Evolutionary conservation across 2,888 invertebrate genomes (phyloP).

Genomic region (Campaea margaritaria): DNA sequence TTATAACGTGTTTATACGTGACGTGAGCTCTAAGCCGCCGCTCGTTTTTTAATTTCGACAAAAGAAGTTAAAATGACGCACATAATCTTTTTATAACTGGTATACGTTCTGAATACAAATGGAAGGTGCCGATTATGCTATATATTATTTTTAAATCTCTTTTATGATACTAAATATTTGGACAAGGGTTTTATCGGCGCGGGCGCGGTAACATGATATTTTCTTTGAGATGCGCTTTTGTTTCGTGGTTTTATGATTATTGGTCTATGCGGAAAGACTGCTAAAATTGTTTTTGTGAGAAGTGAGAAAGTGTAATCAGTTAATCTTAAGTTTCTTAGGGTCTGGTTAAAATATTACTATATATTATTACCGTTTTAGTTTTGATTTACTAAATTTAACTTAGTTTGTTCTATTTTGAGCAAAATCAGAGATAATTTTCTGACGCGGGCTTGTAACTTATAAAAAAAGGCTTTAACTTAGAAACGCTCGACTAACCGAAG

Average conservation of each 20-base stretch:
- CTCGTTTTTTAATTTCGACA: slow-evolving; percentile 75
- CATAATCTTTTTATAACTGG: slow-evolving; percentile 77
- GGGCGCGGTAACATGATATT: slow-evolving; percentile 80
- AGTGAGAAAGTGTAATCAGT: slow-evolving; percentile 34
- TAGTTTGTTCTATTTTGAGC: too few species aligned
- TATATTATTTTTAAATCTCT: slow-evolving; percentile 81
- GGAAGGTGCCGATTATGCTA: slow-evolving; percentile 75
- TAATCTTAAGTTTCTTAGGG: too few species aligned
- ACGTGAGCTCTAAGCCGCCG: slow-evolving; percentile 69
- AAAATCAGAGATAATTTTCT: too few species aligned
- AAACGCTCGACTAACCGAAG: too few species aligned
- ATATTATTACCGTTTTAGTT: background rate
- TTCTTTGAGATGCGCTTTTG: slow-evolving; percentile 68
- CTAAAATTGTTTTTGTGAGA: slow-evolving; percentile 59
- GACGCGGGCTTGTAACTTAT: too few species aligned
- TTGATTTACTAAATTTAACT: background rate
- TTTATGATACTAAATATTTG: slow-evolving; percentile 84
- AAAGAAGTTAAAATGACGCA: slow-evolving; percentile 78
- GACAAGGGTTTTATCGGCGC: slow-evolving; percentile 78
- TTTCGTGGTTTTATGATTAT: slow-evolving; percentile 76
- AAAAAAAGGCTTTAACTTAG: too few species aligned
- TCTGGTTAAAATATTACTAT: background rate
- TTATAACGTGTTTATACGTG: slow-evolving; percentile 79
- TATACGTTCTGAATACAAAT: slow-evolving; percentile 78
- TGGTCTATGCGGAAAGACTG: slow-evolving; percentile 79